Percentiles rank a stretch among this genome's conserved stretches.
Evolutionary conservation across 2,797 vertebrate species (phyloP).

Genomic region (Danio jaintianensis): DNA sequence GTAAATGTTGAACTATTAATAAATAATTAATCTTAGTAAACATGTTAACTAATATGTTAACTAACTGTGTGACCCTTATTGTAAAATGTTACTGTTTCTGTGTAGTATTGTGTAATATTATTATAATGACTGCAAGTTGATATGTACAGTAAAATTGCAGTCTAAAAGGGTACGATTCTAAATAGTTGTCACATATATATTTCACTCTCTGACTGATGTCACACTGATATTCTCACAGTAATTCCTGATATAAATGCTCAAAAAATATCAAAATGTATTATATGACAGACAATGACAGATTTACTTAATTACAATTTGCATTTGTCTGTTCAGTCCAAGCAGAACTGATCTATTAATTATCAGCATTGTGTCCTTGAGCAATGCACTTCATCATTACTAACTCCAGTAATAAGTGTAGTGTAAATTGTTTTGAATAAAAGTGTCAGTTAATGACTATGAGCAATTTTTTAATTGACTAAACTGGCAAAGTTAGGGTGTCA

Average conservation of each 20-base stretch:
- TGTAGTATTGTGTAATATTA: too few relatives aligned
- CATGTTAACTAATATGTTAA: too few relatives aligned
- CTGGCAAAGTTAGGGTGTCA: not conserved
- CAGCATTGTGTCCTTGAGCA: not conserved
- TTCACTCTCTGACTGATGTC: too few relatives aligned
- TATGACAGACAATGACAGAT: not conserved
- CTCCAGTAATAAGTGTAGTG: not conserved
- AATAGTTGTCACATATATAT: too few relatives aligned
- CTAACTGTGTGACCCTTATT: too few relatives aligned
- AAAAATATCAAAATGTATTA: not conserved
- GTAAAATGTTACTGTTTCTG: too few relatives aligned
- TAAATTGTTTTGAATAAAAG: conserved; percentile 3
- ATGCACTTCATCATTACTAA: not conserved
- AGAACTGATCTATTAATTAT: not conserved
- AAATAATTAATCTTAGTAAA: too few relatives aligned
- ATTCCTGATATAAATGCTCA: not conserved
- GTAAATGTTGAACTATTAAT: too few relatives aligned
- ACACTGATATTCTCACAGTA: too few relatives aligned
- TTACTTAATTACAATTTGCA: not conserved
- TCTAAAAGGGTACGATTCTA: too few relatives aligned
- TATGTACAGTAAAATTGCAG: too few relatives aligned
- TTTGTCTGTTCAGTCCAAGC: not conserved
- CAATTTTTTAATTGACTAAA: not conserved
- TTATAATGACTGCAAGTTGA: too few relatives aligned
- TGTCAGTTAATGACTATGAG: conserved; percentile 1